phyloP scores from a whole-genome alignment of 2,888 invertebrate species.

The Nymphalis polychloros region DNA sequence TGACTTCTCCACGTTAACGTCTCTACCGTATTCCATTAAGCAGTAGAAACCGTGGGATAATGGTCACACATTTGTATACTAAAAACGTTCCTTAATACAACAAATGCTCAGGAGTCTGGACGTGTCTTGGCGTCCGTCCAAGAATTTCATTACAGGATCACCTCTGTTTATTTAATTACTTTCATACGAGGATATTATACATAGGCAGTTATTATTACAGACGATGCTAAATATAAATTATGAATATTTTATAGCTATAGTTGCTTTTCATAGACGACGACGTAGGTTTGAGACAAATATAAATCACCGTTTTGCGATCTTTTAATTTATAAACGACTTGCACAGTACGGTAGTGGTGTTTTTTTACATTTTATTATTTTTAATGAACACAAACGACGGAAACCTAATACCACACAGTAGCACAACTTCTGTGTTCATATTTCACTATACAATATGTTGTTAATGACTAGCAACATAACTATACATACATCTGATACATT shows the following conservation, averaged over 20 bases:
- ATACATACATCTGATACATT: neutral
- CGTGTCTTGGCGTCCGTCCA: slow-evolving; percentile 42
- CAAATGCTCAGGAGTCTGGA: slow-evolving; percentile 20
- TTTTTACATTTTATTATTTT: slow-evolving; percentile 47
- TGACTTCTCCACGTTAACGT: no score
- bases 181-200: slow-evolving; percentile 12
- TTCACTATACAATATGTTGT: slow-evolving; percentile 7
- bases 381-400: slow-evolving; percentile 42
- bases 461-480: slow-evolving; percentile 6
- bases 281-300: neutral
- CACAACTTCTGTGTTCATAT: slow-evolving; percentile 20
- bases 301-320: slow-evolving; percentile 27
- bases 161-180: slow-evolving; percentile 33
- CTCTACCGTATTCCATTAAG: no score
- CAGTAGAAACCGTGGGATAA: no score
- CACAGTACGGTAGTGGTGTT: slow-evolving; percentile 38
- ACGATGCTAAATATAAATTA: slow-evolving; percentile 12
- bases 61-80: neutral
- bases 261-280: slow-evolving; percentile 1
- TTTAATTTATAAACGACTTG: slow-evolving; percentile 36
- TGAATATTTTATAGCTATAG: neutral
- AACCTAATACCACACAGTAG: slow-evolving; percentile 36
- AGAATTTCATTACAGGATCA: slow-evolving; percentile 40
- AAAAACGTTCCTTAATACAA: slow-evolving; percentile 9
- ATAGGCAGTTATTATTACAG: neutral